Base-by-base conservation (phyloP, 2,888 invertebrate species). In the Cephus pygmeus region DNA sequence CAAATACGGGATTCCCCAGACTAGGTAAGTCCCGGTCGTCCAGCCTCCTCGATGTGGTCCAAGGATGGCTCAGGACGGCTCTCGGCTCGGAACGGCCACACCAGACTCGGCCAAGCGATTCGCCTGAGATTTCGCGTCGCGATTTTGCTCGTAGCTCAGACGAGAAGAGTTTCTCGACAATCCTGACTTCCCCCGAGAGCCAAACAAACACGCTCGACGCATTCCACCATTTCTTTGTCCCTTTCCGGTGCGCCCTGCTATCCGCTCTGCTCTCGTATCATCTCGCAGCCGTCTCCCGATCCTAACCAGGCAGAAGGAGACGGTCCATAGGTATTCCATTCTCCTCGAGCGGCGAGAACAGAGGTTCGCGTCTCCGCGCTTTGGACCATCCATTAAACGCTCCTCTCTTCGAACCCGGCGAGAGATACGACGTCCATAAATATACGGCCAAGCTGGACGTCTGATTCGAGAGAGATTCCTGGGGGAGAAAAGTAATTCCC, bases 1-100 rank as follows among this genome's bases (percentile, higher is more conserved):
- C 93, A 99, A 99, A 92, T 99, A 99, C 92, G 99, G 99, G 87
- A 98, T 99, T 89, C 98, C 98, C 76, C 99, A 99, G 93, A 98
- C 98, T 82, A 96, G 97, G 97, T 97, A 91, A 93, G 93, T 82
- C 69, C 23, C 23, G 9, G 23, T 56, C 23, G 23, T 23, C 9
- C 40, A 15, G 40, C 15, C 40, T 56, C 23, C 56, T 56, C 23
- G 23, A 56, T 9, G 56, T 56, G 6, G 56, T 56, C 23, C 23
- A 23, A 56, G 23, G 6, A 23, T 23, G 56, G 56, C 56, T 23
- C 56, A 1, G 56, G 6, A 56, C 1, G 34, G 34, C 34, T 35
- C 36, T 15, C 12, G 36, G 4, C 4, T 36, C 36, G 12, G 12
- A 36, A 23, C 23, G 40, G 56, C 56, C 56, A 23, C 56, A 56